These are phyloP conservation scores for Antheraea pernyi DNA, from an alignment of 1,140 invertebrate species.

Conservation along the genomic window DNA sequence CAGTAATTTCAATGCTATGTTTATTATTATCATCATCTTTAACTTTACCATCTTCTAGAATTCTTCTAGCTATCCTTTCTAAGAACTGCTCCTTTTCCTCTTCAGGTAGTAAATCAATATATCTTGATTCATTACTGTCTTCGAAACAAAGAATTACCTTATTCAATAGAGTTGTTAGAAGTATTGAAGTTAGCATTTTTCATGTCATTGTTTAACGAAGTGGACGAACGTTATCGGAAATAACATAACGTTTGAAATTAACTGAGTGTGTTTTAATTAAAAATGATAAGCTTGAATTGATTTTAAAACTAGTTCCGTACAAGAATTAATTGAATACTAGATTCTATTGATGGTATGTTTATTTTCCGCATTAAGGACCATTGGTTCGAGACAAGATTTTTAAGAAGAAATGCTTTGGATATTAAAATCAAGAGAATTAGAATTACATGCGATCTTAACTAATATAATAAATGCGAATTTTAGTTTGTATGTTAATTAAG, in stretches of 20 bases:
- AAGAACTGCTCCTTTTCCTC: constrained; percentile 56
- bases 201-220: constrained; percentile 24
- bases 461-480: too few species aligned
- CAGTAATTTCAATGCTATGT: constrained; percentile 36
- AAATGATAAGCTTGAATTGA: constrained; percentile 8
- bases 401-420: too few species aligned
- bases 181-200: constrained; percentile 22
- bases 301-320: neutral
- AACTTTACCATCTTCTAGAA: constrained; percentile 42
- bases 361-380: too few species aligned
- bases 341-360: neutral
- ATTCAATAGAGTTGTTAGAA: constrained; percentile 19
- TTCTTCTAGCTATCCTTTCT: constrained; percentile 11
- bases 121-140: constrained; percentile 46
- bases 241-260: constrained; percentile 13
- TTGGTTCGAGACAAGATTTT: too few species aligned
- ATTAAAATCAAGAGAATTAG: too few species aligned
- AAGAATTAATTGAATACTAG: neutral
- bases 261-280: constrained; percentile 3
- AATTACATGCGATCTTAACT: too few species aligned
- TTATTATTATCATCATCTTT: constrained; percentile 37
- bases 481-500: too few species aligned
- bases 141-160: constrained; percentile 11
- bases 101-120: constrained; percentile 58
- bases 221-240: constrained; percentile 10